Percentiles rank a stretch among this genome's conserved stretches.
These are phyloP conservation scores for Pitangus sulphuratus DNA, from an alignment of 2,797 vertebrate genomes.

Conservation along the genomic window DNA sequence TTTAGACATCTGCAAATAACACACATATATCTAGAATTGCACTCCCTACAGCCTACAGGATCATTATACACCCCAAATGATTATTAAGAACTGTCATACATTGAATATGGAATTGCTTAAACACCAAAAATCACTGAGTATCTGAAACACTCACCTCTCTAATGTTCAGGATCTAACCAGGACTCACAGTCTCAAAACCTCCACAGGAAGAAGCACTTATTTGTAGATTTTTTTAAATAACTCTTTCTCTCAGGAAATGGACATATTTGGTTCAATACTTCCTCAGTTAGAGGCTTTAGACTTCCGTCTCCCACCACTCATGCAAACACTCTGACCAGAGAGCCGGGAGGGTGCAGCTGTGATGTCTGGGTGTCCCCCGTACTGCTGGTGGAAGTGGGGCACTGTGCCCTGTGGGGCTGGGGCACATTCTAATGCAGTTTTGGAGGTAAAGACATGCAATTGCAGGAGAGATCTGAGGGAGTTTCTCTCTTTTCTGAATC, in stretches of 20 bases:
- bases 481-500: background rate
- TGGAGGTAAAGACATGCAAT: accelerated
- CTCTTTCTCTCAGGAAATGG: background rate
- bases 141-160: background rate
- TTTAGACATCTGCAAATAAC: background rate
- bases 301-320: background rate
- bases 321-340: background rate
- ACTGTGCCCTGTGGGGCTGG: accelerated
- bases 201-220: background rate
- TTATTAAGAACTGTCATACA: background rate
- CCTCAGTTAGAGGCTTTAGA: background rate
- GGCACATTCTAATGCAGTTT: background rate
- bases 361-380: accelerated
- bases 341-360: background rate
- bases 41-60: background rate
- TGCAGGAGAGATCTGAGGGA: accelerated
- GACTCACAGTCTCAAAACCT: background rate
- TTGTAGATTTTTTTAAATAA: background rate
- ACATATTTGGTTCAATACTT: background rate
- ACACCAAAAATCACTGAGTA: background rate
- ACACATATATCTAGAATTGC: background rate
- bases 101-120: background rate
- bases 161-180: background rate
- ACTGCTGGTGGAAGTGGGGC: background rate
- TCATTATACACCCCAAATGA: background rate